Conservation (phyloP, 2,113 vertebrate species). For the Engystomops pustulosus region DNA sequence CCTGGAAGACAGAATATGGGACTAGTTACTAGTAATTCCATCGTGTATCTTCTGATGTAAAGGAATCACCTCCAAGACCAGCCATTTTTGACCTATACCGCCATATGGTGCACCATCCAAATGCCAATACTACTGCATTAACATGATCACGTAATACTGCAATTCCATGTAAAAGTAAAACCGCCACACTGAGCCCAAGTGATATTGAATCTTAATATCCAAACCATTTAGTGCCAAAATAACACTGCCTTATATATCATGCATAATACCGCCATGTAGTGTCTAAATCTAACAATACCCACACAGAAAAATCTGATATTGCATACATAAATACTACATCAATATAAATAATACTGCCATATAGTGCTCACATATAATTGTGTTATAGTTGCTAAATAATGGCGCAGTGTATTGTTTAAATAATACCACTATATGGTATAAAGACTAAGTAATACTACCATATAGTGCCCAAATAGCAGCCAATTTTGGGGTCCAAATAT, state of each 20-base stretch:
- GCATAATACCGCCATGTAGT: too few species aligned
- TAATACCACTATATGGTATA: not conserved
- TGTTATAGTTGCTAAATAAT: not conserved
- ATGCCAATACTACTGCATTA: not conserved
- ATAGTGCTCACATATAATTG: not conserved
- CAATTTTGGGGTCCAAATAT: too few species aligned
- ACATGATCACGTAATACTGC: not conserved
- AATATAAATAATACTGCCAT: not conserved
- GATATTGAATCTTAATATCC: not conserved
- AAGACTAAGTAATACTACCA: too few species aligned
- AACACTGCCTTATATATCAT: too few species aligned
- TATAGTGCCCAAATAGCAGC: too few species aligned
- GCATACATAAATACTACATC: too few species aligned
- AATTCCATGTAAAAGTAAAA: not conserved
- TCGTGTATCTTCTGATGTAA: not conserved
- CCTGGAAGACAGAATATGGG: constrained; percentile 69
- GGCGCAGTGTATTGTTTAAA: not conserved
- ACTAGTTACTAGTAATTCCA: not conserved
- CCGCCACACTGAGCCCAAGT: not conserved
- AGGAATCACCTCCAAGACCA: not conserved
- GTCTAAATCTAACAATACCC: too few species aligned
- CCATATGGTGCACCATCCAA: not conserved
- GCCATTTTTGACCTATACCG: not conserved
- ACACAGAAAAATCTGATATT: too few species aligned
- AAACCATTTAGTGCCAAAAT: too few species aligned